Evolutionary conservation across 2,888 invertebrate species (phyloP), one percentile per base, ranked within the genome.

Genomic region (Apeira syringaria): DNA sequence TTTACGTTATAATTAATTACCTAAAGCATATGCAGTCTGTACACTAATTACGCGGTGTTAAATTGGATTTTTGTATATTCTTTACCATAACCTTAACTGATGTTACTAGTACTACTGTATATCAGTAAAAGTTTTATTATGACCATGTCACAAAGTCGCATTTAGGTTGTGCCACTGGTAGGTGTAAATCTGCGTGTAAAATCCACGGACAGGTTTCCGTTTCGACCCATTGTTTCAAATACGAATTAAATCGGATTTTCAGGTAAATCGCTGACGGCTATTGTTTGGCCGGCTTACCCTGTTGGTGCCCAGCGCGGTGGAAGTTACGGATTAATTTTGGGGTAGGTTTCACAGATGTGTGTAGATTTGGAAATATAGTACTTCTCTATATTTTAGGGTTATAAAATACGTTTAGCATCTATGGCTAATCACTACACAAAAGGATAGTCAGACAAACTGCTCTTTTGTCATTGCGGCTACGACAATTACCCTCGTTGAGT

Each of bases 181-280:
- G 68, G 73, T 76, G 70, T 70, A 78, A 68, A 78, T 76, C 73
- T 61, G 68, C 77, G 75, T 77, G 78, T 75, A 73, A 76, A 80
- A 80, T 78, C 75, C 73, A 64, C 75, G 76, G 75, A 74, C 82
- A 80, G 82, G 78, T 82, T 80, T 77, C 78, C 73, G 73, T 67
- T 66, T 64, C 59, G 59, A 64, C 57, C 67, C 64, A 78, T 80
- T 82, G 81, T 81, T 78, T 72, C 61, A 68, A 72, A 76, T 79
- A 74, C 74, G 80, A 77, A 77, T 79, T 79, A 80, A 78, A 80
- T 61, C 71, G 74, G 74, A 76, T 74, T 73, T 74, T 71, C 78
- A 76, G 80, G 80, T 79, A 77, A 66, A 74, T 74, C 71, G 74
- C 63, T 68, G 59, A 56, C 55, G 51, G 53, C 48, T 51, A 61